Base-by-base conservation (phyloP, 2,797 vertebrate species). In the Semotilus atromaculatus region DNA sequence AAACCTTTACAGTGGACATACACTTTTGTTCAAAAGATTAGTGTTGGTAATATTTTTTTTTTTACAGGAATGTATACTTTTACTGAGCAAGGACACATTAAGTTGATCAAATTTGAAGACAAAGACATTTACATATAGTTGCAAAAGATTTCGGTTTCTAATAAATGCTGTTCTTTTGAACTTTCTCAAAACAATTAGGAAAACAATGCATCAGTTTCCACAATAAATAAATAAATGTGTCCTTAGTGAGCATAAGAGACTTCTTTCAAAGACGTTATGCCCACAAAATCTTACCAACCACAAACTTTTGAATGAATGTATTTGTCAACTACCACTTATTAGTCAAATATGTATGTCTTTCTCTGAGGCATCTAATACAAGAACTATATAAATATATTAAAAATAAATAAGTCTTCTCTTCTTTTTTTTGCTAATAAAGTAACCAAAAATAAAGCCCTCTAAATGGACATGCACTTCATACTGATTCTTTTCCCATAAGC, bases 361-460 rank as follows among this genome's bases (percentile, higher is more conserved):
- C 9, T 55, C 21, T 55, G 51, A 75, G 51, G 21, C 21, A 11
- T 67, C 62, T 51, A 71, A 55, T 21, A 60, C 36, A 81, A 60
- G 0, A 21, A 58, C 58, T 8, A 21, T 3, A 38, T 38, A 40
- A 21, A 48, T 77, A 19, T n/a, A 11, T 38, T 31, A 31, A 1
- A 31, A 31, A 31, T 31, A 31, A 31, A 31, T 31, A 13, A 43
- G 10, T 62, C 19, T 43, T 31, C n/a, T n/a, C n/a, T n/a, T n/a
- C n/a, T n/a, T n/a, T n/a, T 29, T 79, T 19, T 21, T 68, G 38
- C 3, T 16, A 79, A 45, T 43, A 60, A 72, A n/a, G n/a, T 60
- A 80, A 83, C n/a, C n/a, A 80, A 75, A 67, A 51, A 73, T n/a
- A 43, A 51, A 76, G 60, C 66, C 21, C 36, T 9, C n/a, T 45